Evolutionary conservation across 2,888 invertebrate genomes (phyloP).

Genomic region (Trisateles emortualis): DNA sequence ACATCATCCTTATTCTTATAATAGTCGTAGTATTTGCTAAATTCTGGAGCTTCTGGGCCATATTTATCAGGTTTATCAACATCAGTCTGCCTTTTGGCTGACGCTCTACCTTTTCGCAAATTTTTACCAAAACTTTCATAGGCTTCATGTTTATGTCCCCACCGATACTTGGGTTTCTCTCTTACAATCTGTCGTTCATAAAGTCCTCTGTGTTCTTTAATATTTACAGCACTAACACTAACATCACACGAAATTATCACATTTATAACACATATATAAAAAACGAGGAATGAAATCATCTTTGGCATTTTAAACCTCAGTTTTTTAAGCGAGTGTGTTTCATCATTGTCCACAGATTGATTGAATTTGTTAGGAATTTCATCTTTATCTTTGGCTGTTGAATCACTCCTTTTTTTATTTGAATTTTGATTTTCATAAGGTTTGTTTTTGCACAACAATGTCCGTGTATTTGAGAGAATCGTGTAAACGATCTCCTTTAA

Average conservation of each 20-base stretch:
- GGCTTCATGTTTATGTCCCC: constrained; percentile 57
- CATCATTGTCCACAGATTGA: constrained; percentile 75
- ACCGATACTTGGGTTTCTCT: constrained; percentile 58
- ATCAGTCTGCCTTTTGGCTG: constrained; percentile 61
- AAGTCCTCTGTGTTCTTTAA: constrained; percentile 54
- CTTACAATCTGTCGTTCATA: constrained; percentile 50
- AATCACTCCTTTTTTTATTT: constrained; percentile 62
- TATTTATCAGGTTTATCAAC: constrained; percentile 65
- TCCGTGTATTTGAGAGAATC: constrained; percentile 72
- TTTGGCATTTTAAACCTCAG: constrained; percentile 51
- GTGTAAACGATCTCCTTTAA: constrained; percentile 78
- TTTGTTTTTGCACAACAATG: constrained; percentile 58
- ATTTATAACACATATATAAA: constrained; percentile 78
- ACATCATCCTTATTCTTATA: constrained; percentile 64
- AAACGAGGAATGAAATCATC: constrained; percentile 71
- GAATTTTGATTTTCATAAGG: constrained; percentile 60
- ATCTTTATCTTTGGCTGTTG: constrained; percentile 43
- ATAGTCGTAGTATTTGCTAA: constrained; percentile 68
- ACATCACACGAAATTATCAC: constrained; percentile 84
- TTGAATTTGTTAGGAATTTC: constrained; percentile 51
- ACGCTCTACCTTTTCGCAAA: constrained; percentile 56
- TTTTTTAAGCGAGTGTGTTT: constrained; percentile 78
- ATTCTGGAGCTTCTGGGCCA: constrained; percentile 59
- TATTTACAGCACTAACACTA: constrained; percentile 76
- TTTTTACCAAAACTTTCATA: constrained; percentile 54